These are phyloP conservation scores for Aporophyla nigra DNA, from an alignment of 2,888 invertebrate genomes.

Conservation along the genomic window DNA sequence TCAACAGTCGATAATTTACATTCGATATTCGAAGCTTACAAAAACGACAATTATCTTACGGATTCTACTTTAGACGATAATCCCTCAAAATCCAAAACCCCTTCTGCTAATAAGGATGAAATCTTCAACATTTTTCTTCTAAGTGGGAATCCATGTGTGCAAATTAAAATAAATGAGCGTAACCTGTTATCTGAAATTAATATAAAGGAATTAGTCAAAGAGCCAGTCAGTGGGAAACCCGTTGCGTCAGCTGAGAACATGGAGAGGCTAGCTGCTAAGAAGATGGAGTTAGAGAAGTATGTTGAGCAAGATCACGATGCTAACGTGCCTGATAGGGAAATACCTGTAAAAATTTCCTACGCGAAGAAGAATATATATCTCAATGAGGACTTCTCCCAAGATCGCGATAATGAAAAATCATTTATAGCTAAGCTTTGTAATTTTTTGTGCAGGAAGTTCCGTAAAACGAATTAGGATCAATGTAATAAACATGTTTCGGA, in stretches of 20 bases:
- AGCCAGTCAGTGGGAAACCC: slow-evolving; percentile 60
- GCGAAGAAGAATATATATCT: slow-evolving; percentile 83
- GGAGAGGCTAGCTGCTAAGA: slow-evolving; percentile 78
- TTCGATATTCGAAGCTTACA: slow-evolving; percentile 76
- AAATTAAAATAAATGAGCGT: slow-evolving; percentile 80
- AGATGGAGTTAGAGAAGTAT: slow-evolving; percentile 75
- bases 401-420: slow-evolving; percentile 74
- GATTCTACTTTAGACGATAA: slow-evolving; percentile 76
- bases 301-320: slow-evolving; percentile 64
- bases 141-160: slow-evolving; percentile 72
- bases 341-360: slow-evolving; percentile 82
- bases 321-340: slow-evolving; percentile 76
- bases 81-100: slow-evolving; percentile 55
- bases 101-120: slow-evolving; percentile 69
- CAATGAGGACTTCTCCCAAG: slow-evolving; percentile 77
- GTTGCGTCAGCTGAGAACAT: slow-evolving; percentile 83
- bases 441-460: slow-evolving; percentile 82
- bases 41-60: slow-evolving; percentile 79
- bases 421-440: slow-evolving; percentile 83
- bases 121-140: slow-evolving; percentile 78
- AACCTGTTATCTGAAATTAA: slow-evolving; percentile 82
- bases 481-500: slow-evolving; percentile 30
- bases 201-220: slow-evolving; percentile 71
- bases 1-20: slow-evolving; percentile 34
- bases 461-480: slow-evolving; percentile 72